phyloP scores from a whole-genome alignment of 2,797 vertebrate species.

The Coranthus polyacanthus region DNA sequence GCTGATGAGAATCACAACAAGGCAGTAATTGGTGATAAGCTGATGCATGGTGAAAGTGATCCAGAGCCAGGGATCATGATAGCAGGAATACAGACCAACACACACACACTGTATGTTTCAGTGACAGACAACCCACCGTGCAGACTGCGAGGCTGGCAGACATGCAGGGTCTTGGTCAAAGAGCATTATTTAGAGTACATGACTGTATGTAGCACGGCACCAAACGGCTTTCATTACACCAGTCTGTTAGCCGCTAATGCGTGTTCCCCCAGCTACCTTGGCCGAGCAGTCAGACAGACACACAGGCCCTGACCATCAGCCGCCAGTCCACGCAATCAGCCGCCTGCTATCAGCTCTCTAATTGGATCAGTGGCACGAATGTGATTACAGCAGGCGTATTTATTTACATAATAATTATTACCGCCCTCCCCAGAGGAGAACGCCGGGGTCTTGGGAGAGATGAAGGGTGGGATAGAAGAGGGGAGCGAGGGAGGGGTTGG shows the following conservation, averaged over 20 bases:
- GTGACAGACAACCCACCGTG: slow-evolving; percentile 50
- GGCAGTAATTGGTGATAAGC: slow-evolving; percentile 82
- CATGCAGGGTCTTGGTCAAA: slow-evolving; percentile 73
- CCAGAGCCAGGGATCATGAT: slow-evolving; percentile 78
- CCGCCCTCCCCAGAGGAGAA: slow-evolving; percentile 82
- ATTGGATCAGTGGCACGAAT: slow-evolving; percentile 89
- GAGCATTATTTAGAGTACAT: slow-evolving; percentile 76
- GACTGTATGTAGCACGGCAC: slow-evolving; percentile 70
- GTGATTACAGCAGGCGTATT: slow-evolving; percentile 89
- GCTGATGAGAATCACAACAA: slow-evolving; percentile 82
- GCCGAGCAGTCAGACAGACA: slow-evolving; percentile 74
- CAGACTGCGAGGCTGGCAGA: slow-evolving; percentile 68
- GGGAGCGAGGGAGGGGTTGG: slow-evolving; percentile 24
- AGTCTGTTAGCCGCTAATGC: slow-evolving; percentile 67
- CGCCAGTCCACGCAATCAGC: slow-evolving; percentile 81
- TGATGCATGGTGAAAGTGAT: slow-evolving; percentile 83
- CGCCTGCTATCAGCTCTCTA: slow-evolving; percentile 84
- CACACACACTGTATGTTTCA: slow-evolving; percentile 38
- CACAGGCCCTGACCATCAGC: slow-evolving; percentile 85
- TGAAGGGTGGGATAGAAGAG: slow-evolving; percentile 64
- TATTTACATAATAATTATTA: slow-evolving; percentile 93
- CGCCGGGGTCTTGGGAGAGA: slow-evolving; percentile 63
- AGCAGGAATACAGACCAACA: slow-evolving; percentile 56
- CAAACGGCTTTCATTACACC: slow-evolving; percentile 75
- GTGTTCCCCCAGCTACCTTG: slow-evolving; percentile 53